Conservation (phyloP, 2,797 vertebrate genomes). For the Myoxocephalus aenaeus region DNA sequence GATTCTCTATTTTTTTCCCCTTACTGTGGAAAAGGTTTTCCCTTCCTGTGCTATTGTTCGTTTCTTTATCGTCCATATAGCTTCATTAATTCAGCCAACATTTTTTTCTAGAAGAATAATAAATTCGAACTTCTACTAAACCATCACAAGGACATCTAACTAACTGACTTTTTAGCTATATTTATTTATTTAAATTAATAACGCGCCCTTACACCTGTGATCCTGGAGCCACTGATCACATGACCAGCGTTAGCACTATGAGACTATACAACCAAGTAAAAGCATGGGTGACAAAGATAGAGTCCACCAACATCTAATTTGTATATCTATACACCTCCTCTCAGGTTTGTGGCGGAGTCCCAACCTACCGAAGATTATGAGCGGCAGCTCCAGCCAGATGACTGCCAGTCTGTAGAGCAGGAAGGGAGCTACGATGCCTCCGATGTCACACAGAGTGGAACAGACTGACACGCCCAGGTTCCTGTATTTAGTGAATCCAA, state of each 20-base stretch:
- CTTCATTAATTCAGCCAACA: neutral
- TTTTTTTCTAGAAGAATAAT: neutral
- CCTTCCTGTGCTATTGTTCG: too few relatives aligned
- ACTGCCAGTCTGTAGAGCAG: conserved; percentile 91
- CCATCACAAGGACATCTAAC: neutral
- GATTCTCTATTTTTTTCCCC: too few relatives aligned
- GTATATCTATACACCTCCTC: neutral
- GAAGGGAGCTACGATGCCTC: conserved; percentile 91
- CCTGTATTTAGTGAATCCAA: conserved; percentile 71
- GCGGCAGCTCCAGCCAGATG: conserved; percentile 91
- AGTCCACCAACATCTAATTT: neutral
- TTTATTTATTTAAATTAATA: neutral
- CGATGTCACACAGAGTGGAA: conserved; percentile 92
- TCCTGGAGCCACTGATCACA: neutral
- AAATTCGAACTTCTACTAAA: neutral
- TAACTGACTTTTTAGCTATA: neutral
- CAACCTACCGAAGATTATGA: conserved; percentile 91
- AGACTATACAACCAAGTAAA: neutral
- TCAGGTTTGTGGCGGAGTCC: neutral
- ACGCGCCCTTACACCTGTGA: neutral
- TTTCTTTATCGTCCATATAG: neutral
- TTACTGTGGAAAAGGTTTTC: too few relatives aligned
- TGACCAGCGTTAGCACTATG: too few relatives aligned
- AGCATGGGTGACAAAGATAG: neutral
- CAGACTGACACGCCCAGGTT: conserved; percentile 89